Evolutionary conservation across 1,140 invertebrate species (phyloP), one percentile per base, ranked within the genome.

Genomic region (Proctacanthus coquilletti): DNA sequence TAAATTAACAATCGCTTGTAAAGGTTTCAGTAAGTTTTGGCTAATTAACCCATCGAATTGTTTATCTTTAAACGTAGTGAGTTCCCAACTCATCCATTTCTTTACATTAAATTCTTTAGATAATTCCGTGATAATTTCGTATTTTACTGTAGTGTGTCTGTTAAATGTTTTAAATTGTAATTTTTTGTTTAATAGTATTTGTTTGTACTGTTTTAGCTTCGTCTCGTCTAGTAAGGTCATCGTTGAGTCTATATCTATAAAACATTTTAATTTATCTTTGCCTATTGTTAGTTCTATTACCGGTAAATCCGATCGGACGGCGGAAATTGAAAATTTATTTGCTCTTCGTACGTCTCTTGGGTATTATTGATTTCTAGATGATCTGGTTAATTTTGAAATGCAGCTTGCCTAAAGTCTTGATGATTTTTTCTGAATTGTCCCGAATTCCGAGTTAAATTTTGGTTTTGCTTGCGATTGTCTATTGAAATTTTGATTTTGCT

Each of bases 21-120:
- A 18, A 14, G 39, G 39, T 15, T 30, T 40, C 15, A 40, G 18
- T 15, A 40, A 20, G 32, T 40, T 40, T 40, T 40, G 34, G 3
- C 39, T 34, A 20, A 40, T 18, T 13, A 30, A 30, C 13, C 17
- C 39, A 6, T 30, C 34, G 32, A 40, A 29, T 14, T 19, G 2
- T 14, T 36, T 30, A 20, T 20, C 18, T 20, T 31, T 29, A n/a
- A 38, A 31, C 6, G 1, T 20, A 3, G 37, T 31, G 3, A 38
- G 11, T 20, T 38, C 33, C 37, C 37, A 38, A 20, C 25, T 21
- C 34, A 40, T 31, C 23, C 20, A 18, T 31, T 18, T 21, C 19
- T 40, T 21, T 21, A 21, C 17, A 13, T 31, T 14, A 19, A 40
- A 40, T 14, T 40, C 39, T 29, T 11, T n/a, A 19, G 39, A 34